Base-by-base conservation (phyloP, 1,140 invertebrate genomes). In the Macrobrachium nipponense region DNA sequence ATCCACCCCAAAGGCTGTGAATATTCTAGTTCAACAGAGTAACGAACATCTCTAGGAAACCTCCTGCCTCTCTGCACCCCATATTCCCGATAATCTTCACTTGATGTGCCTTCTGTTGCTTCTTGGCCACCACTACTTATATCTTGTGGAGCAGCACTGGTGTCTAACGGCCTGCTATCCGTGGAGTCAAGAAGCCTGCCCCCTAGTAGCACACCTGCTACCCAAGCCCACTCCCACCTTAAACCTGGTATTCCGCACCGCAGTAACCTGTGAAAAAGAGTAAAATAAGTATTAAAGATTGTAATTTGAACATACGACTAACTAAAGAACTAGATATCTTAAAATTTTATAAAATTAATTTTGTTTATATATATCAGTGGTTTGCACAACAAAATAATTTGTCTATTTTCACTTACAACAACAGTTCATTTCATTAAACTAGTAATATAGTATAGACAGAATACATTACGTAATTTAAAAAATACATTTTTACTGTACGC, bases 181-280 rank as follows among this genome's bases (percentile, higher is more conserved):
- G 72, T 89, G 27, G 86, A 87, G 80, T 89, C 89, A 72, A 84
- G 51, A 8, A 89, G 62, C 36, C 83, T 73, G 75, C 87, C 83
- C 82, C 89, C 84, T 94, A 93, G 91, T 27, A 89, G 82, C 36
- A 87, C 68, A 36, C 82, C 82, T 44, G 83, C 82, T 43, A 87
- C 72, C 83, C 86, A 87, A 51, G 82, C 79, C 82, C 86, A 86
- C 77, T 85, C 80, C 84, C 84, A 85, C 72, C 93, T 95, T 94
- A 96, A 92, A 96, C 96, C 95, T 96, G 96, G 95, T 96, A 96
- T 94, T 96, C 96, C 93, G 95, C 95, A 94, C 95, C 96, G 94
- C 95, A 95, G 95, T 95, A 95, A 94, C 96, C 96, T 96, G 92
- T 77, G 51, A 51, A 51, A 51, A 8, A 51, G 51, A 51, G 51